These are phyloP conservation scores for Ptychochromis oligacanthus DNA, from an alignment of 2,113 vertebrate species.

Conservation along the genomic window DNA sequence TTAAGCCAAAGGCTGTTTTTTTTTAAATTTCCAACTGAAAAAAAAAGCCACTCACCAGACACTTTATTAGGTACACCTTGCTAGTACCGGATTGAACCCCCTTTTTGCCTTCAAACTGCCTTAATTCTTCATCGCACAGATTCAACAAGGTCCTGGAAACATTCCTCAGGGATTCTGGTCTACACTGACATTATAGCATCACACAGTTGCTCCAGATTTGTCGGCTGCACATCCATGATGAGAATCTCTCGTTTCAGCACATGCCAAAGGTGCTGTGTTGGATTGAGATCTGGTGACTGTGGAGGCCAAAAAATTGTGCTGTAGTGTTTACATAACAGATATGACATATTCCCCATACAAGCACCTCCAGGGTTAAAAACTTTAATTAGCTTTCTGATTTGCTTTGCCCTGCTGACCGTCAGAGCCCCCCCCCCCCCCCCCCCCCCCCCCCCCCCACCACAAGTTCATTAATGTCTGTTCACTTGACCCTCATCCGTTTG, in stretches of 20 bases:
- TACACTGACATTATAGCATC: background rate
- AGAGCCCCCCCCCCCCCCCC: background rate
- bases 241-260: background rate
- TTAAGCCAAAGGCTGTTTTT: background rate
- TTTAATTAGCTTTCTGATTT: slow-evolving; percentile 11
- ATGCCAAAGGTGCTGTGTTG: background rate
- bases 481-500: background rate
- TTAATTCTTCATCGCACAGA: background rate
- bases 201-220: background rate
- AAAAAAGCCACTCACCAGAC: background rate
- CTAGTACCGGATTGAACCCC: background rate
- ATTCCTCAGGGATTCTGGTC: background rate
- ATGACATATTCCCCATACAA: background rate
- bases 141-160: background rate
- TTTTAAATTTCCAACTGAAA: background rate
- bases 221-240: no score
- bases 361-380: background rate
- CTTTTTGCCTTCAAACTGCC: background rate
- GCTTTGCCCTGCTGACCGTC: background rate
- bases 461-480: background rate
- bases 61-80: background rate
- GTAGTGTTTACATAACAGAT: background rate
- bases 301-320: background rate
- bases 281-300: background rate
- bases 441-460: background rate